These are phyloP conservation scores for Sigmodon hispidus DNA, from an alignment of 2,113 vertebrate species.

Conservation along the genomic window DNA sequence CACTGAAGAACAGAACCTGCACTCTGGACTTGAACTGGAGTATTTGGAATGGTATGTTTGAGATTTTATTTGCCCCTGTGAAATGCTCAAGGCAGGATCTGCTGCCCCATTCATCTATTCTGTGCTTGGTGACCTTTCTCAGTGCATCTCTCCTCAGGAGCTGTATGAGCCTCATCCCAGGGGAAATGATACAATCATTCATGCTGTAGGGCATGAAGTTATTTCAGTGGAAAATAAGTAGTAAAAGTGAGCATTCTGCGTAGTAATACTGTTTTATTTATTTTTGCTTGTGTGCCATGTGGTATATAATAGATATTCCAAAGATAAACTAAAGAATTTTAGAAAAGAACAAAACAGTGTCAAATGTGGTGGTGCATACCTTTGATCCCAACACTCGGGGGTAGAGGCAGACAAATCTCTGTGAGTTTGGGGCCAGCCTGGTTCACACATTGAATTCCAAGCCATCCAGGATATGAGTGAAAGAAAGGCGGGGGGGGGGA, in stretches of 20 bases:
- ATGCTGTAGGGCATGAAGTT: background rate
- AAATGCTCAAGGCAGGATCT: background rate
- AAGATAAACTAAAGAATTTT: background rate
- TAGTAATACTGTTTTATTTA: background rate
- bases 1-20: conserved; percentile 1
- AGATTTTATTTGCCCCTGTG: background rate
- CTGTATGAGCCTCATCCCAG: background rate
- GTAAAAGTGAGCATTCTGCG: background rate
- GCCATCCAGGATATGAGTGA: background rate
- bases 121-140: background rate
- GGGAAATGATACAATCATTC: background rate
- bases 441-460: background rate
- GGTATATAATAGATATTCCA: background rate
- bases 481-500: rapidly evolving
- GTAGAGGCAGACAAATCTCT: background rate
- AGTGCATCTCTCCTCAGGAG: background rate
- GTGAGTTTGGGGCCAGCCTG: background rate
- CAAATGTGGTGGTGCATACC: background rate
- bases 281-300: background rate
- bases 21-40: background rate
- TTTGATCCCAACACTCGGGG: background rate
- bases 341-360: background rate
- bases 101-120: background rate
- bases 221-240: background rate
- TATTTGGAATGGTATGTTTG: background rate